Base-by-base conservation (phyloP, 2,888 invertebrate genomes). In the Poecilobothrus nobilitatus region DNA sequence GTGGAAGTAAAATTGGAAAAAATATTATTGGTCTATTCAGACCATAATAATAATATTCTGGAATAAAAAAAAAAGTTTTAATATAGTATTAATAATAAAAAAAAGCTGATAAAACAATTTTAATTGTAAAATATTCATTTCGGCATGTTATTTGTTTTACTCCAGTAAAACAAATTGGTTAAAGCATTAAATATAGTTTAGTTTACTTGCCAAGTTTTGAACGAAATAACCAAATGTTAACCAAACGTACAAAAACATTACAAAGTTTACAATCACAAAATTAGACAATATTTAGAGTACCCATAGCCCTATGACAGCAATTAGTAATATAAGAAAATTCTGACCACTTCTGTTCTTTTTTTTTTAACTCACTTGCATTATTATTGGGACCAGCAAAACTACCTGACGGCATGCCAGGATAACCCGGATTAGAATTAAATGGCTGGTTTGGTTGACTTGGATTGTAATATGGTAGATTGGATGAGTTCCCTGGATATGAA, bases 1-100 rank as follows among this genome's bases (percentile, higher is more conserved):
- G 37, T n/a, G 53, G 15, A 18, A 53, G 53, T n/a, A 53, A 53
- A 12, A 53, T 53, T 53, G 53, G 53, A 6, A 53, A 53, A 15
- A 53, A 53, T 18, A 53, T 18, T 18, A 53, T 6, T 18, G 53
- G 18, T 18, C 53, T 53, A 53, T 53, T 18, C 2, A 2, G 53
- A 53, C n/a, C 53, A 53, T 18, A 53, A 53, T 53, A 53, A 53
- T 53, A 53, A 53, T 18, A 53, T 53, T 53, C 53, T 53, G 53
- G 15, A 53, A 37, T 10, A 53, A 53, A 12, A 53, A 53, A 53
- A 53, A 12, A 53, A 53, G 18, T 12, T 53, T 18, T 6, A 53
- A 41, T 15, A 41, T 9, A 8, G 15, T 12, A 12, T 18, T 6
- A 53, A 37, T 37, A 37, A 37, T 37, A 37, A 4, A 37, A 8